A percentile compares a stretch with the other conserved stretches of the same genome.
Conservation (phyloP, 2,888 invertebrate genomes). For the Microdon myrmicae region DNA sequence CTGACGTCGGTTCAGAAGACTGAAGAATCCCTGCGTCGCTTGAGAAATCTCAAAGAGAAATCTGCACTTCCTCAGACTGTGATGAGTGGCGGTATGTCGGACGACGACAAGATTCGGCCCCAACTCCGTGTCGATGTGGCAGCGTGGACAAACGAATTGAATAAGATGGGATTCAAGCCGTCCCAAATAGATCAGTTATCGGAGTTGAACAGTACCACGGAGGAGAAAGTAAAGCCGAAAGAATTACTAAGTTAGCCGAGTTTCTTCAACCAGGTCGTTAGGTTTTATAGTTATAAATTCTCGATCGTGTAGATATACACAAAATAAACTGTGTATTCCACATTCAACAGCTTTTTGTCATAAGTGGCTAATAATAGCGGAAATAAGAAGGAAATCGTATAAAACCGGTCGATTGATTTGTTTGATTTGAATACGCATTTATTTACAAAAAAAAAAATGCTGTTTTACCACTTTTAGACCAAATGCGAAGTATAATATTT, state of each 20-base stretch:
- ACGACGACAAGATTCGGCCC: constrained; percentile 93
- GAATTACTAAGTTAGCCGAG: constrained; percentile 41
- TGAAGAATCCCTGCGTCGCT: constrained; percentile 89
- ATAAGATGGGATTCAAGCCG: constrained; percentile 70
- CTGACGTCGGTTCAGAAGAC: constrained; percentile 93
- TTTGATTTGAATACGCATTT: too few species aligned
- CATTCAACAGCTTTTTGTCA: too few species aligned
- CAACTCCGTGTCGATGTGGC: constrained; percentile 89
- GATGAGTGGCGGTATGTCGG: constrained; percentile 71
- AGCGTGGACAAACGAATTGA: constrained; percentile 75
- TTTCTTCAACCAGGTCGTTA: too few species aligned
- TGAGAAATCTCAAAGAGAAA: constrained; percentile 84
- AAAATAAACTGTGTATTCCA: too few species aligned
- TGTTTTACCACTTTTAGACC: too few species aligned
- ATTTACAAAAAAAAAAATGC: too few species aligned
- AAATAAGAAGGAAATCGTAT: too few species aligned
- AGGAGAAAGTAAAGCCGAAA: constrained; percentile 71
- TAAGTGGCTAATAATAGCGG: too few species aligned
- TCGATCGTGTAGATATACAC: too few species aligned
- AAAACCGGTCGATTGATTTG: too few species aligned
- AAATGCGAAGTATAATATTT: too few species aligned
- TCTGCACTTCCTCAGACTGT: constrained; percentile 58
- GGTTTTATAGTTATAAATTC: too few species aligned
- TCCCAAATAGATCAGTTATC: constrained; percentile 71
- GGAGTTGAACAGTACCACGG: constrained; percentile 73